These are phyloP conservation scores for Drosophila kikkawai DNA, from an alignment of 1,140 invertebrate species.

Conservation along the genomic window DNA sequence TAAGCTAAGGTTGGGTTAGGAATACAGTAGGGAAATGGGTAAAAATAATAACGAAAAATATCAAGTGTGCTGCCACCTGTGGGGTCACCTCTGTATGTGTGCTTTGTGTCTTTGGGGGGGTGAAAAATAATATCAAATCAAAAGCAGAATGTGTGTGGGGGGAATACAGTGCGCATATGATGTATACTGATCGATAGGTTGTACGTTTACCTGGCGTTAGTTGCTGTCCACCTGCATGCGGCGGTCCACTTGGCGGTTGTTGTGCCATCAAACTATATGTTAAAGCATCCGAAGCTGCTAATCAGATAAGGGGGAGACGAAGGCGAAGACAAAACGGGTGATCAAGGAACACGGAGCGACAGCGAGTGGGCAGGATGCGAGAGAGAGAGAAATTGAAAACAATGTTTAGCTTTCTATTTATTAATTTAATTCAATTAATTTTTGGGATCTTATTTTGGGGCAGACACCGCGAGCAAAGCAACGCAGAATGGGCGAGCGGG, in stretches of 20 bases:
- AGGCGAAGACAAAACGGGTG: slow-evolving; percentile 16
- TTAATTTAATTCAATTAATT: slow-evolving; percentile 19
- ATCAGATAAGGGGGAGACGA: slow-evolving; percentile 45
- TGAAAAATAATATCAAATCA: slow-evolving; percentile 18
- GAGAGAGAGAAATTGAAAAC: slow-evolving; percentile 63
- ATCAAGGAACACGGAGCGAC: slow-evolving; percentile 5
- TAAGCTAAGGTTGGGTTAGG: slow-evolving; percentile 10
- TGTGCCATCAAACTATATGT: slow-evolving; percentile 85
- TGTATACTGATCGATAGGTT: slow-evolving; percentile 31
- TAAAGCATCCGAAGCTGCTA: slow-evolving; percentile 84
- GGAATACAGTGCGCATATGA: slow-evolving; percentile 3
- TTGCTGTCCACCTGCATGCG: slow-evolving; percentile 83
- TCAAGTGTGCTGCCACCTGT: slow-evolving; percentile 43
- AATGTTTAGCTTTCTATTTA: slow-evolving; percentile 50
- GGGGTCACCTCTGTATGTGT: slow-evolving; percentile 45
- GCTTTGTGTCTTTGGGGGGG: slow-evolving; percentile 3
- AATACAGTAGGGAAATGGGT: neutral
- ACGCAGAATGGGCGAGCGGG: slow-evolving; percentile 44
- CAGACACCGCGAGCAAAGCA: slow-evolving; percentile 71
- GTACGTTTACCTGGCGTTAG: slow-evolving; percentile 72
- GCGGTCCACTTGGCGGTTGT: slow-evolving; percentile 81
- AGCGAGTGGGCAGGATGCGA: slow-evolving; percentile 22
- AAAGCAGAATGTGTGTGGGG: slow-evolving; percentile 11
- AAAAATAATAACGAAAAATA: slow-evolving; percentile 4
- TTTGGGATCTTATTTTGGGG: slow-evolving; percentile 12